Evolutionary conservation across 2,888 invertebrate species (phyloP).

Genomic region (Dryobotodes eremita): DNA sequence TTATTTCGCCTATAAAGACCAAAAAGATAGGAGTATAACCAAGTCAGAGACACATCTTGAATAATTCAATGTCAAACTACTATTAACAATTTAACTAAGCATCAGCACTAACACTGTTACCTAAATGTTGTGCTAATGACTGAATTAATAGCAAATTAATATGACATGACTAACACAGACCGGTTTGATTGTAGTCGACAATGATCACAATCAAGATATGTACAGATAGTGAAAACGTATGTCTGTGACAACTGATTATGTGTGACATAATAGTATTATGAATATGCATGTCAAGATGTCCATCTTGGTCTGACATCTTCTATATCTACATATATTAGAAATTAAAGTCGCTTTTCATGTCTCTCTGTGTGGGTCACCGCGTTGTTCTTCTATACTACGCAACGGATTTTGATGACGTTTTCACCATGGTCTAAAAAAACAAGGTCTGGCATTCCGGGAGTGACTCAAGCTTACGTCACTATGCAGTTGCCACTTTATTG

Average conservation of each 20-base stretch:
- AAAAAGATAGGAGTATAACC: neutral
- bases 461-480: too few species aligned
- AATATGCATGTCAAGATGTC: constrained; percentile 3
- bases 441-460: too few species aligned
- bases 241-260: constrained; percentile 12
- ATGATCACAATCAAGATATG: constrained; percentile 15
- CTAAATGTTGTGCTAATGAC: constrained; percentile 20
- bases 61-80: neutral
- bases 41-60: neutral
- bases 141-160: constrained; percentile 46
- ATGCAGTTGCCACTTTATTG: too few species aligned
- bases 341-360: too few species aligned
- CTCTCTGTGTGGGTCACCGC: too few species aligned
- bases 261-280: neutral
- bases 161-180: constrained; percentile 15
- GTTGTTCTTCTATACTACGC: too few species aligned
- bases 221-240: neutral
- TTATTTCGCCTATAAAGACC: neutral
- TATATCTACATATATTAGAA: too few species aligned
- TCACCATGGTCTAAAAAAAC: too few species aligned
- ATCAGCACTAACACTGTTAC: neutral
- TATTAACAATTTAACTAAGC: too few species aligned
- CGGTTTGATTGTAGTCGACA: constrained; percentile 6
- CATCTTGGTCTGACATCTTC: neutral
- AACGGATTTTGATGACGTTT: too few species aligned